These are phyloP conservation scores for Lissonota sp. DNA, from an alignment of 2,888 invertebrate species.

Conservation along the genomic window DNA sequence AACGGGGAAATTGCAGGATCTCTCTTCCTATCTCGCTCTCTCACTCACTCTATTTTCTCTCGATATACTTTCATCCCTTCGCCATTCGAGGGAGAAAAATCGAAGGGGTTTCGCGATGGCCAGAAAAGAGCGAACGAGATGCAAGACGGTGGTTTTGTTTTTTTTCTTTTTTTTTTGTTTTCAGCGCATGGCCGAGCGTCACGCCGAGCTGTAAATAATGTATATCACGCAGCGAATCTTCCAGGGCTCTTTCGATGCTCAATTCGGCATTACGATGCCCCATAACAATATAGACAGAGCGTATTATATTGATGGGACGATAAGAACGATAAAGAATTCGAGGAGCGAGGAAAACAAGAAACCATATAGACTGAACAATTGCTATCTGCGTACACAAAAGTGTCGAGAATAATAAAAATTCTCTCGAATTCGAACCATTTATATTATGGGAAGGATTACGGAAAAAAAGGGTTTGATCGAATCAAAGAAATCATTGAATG, in stretches of 20 bases:
- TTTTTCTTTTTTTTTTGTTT: no score
- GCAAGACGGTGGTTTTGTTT: slow-evolving; percentile 30
- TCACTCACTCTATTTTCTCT: slow-evolving; percentile 16
- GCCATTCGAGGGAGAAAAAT: slow-evolving; percentile 24
- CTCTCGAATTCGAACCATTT: no score
- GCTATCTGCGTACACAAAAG: neutral
- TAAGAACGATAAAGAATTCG: neutral
- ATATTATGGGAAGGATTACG: no score
- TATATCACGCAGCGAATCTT: slow-evolving; percentile 53
- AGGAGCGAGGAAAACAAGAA: slow-evolving; percentile 9
- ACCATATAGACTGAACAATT: slow-evolving; percentile 35
- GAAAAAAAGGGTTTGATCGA: no score
- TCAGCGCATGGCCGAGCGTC: slow-evolving; percentile 19
- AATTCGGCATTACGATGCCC: slow-evolving; percentile 22
- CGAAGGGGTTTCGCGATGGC: slow-evolving; percentile 24
- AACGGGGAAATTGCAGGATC: slow-evolving; percentile 66
- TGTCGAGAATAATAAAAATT: no score
- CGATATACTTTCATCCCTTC: slow-evolving; percentile 34
- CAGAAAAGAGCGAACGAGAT: slow-evolving; percentile 31
- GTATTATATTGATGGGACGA: slow-evolving; percentile 9
- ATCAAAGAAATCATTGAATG: no score
- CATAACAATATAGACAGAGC: neutral
- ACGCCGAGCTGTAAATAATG: slow-evolving; percentile 60
- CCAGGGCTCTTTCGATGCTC: slow-evolving; percentile 18
- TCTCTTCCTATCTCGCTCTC: slow-evolving; percentile 32